Conservation (phyloP, 1,140 invertebrate species). For the Drosophila sp. region DNA sequence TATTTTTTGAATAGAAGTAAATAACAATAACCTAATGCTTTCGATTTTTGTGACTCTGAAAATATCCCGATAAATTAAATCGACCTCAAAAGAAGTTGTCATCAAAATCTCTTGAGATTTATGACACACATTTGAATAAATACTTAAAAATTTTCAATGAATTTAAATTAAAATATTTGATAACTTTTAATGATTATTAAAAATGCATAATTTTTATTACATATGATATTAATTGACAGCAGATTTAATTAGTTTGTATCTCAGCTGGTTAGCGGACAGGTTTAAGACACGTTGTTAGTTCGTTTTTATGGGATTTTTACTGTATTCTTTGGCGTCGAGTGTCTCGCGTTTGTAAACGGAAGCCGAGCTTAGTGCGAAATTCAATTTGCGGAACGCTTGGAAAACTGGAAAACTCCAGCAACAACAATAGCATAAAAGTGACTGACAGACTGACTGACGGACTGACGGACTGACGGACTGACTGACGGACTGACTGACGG, state of each 20-base stretch:
- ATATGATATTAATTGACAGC: slow-evolving; percentile 2
- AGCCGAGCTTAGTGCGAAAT: slow-evolving; percentile 76
- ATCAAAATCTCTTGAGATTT: too few species aligned
- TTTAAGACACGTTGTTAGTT: slow-evolving; percentile 16
- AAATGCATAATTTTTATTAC: neutral
- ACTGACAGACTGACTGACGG: slow-evolving; percentile 38
- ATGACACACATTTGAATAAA: neutral
- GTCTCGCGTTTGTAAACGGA: slow-evolving; percentile 52
- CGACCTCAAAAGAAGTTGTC: too few species aligned
- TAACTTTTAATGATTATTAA: neutral
- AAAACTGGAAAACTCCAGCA: slow-evolving; percentile 40
- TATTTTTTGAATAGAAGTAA: too few species aligned
- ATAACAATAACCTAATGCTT: too few species aligned
- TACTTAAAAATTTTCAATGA: neutral
- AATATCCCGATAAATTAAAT: too few species aligned
- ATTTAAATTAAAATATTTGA: neutral
- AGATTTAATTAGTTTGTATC: slow-evolving; percentile 15
- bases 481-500: slow-evolving; percentile 11
- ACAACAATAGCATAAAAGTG: slow-evolving; percentile 7
- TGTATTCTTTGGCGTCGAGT: slow-evolving; percentile 43
- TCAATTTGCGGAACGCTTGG: slow-evolving; percentile 59
- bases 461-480: slow-evolving; percentile 6
- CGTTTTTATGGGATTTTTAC: slow-evolving; percentile 36
- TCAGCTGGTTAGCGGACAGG: neutral
- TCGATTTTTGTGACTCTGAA: too few species aligned